Evolutionary conservation across 2,888 invertebrate species (phyloP).

Genomic region (Diarsia rubi): DNA sequence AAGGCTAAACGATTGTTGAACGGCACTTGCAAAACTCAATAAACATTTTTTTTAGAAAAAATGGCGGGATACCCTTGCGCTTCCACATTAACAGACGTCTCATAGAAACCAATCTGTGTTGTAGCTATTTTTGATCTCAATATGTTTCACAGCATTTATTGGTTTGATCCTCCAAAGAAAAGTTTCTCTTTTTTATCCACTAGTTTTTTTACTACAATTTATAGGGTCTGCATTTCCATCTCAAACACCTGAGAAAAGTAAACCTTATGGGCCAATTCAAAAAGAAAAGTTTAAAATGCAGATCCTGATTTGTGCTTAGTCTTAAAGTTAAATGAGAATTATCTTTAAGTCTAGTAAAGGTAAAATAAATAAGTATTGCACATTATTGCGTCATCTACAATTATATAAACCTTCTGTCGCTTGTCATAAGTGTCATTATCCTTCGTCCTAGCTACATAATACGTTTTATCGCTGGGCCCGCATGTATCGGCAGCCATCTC

Average conservation of each 20-base stretch:
- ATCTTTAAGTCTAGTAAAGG: constrained; percentile 35
- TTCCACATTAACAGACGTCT: background rate
- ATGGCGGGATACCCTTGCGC: no score
- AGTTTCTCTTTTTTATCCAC: background rate
- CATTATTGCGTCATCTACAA: constrained; percentile 64
- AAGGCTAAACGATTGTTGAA: no score
- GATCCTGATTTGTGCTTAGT: background rate
- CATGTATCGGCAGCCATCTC: constrained; percentile 63
- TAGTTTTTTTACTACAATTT: background rate
- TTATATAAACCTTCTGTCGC: constrained; percentile 47
- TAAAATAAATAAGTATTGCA: constrained; percentile 61
- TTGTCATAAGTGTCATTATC: constrained; percentile 57
- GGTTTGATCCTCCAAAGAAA: background rate
- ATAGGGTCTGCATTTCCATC: background rate
- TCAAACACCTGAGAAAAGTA: background rate
- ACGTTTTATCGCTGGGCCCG: constrained; percentile 47
- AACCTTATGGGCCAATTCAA: background rate
- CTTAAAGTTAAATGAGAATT: constrained; percentile 25
- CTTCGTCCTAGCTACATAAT: constrained; percentile 61
- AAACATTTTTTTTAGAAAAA: no score
- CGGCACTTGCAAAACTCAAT: no score
- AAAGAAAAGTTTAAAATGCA: background rate
- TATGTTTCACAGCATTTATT: background rate
- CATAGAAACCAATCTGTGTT: background rate
- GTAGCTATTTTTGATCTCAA: background rate